Evolutionary conservation across 2,888 invertebrate species (phyloP).

Genomic region (Orthosia gracilis): DNA sequence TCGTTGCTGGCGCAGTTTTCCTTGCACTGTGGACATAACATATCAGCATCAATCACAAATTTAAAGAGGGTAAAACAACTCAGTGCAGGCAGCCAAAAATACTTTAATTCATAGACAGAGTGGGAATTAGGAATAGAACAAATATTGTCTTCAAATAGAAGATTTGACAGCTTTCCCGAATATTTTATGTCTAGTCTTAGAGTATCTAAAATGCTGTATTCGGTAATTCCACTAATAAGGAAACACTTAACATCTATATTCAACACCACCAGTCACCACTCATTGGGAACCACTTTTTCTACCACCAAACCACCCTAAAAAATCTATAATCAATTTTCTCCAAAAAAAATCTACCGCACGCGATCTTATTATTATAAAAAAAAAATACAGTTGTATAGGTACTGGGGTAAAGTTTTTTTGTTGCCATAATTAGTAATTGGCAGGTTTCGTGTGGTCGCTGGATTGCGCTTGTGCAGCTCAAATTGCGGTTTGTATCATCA

Average conservation of each 20-base stretch:
- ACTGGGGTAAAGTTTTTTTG: constrained; percentile 72
- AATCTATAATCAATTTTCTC: constrained; percentile 50
- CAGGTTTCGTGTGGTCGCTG: constrained; percentile 80
- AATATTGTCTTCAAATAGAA: too few species aligned
- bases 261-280: not conserved
- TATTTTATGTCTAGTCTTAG: too few species aligned
- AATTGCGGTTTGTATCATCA: constrained; percentile 67
- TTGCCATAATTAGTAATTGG: constrained; percentile 86
- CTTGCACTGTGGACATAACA: too few species aligned
- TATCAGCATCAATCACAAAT: too few species aligned
- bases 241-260: not conserved
- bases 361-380: constrained; percentile 64
- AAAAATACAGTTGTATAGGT: constrained; percentile 35
- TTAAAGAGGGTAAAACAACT: too few species aligned
- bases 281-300: not conserved
- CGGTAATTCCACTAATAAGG: not conserved
- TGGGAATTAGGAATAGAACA: too few species aligned
- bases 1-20: too few species aligned
- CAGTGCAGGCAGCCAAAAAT: too few species aligned
- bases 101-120: too few species aligned
- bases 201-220: not conserved
- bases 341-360: constrained; percentile 53
- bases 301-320: constrained; percentile 18
- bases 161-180: too few species aligned
- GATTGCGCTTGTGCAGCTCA: constrained; percentile 63